Conservation (phyloP, 2,888 invertebrate genomes). For the Gymnoscelis rufifasciata region DNA sequence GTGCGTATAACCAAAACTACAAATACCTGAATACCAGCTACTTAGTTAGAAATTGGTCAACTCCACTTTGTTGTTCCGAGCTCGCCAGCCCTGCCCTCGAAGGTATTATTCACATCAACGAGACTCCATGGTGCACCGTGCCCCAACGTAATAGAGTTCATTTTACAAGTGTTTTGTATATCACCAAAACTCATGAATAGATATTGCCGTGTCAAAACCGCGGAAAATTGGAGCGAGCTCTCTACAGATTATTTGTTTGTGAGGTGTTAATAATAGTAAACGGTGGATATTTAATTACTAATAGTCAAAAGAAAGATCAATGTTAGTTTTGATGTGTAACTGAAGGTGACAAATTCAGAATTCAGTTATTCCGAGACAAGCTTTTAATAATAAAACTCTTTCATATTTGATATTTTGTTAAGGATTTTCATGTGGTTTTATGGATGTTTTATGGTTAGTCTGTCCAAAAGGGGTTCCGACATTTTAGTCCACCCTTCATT, state of each 20-base stretch:
- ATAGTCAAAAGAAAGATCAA: too few species aligned
- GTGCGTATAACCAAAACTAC: too few species aligned
- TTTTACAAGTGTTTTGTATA: conserved; percentile 23
- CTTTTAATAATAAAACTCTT: too few species aligned
- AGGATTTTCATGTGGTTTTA: too few species aligned
- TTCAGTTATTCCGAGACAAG: too few species aligned
- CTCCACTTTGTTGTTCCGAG: conserved; percentile 18
- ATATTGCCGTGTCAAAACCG: conserved; percentile 67
- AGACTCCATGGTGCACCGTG: conserved; percentile 16
- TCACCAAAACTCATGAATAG: conserved; percentile 66
- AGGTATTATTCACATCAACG: conserved; percentile 29
- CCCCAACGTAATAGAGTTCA: conserved; percentile 15
- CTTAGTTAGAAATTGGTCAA: conserved; percentile 5
- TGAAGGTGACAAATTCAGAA: too few species aligned
- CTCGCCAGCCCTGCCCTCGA: conserved; percentile 26
- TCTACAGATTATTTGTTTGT: conserved; percentile 48
- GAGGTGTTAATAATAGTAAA: conserved; percentile 25
- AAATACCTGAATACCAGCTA: neutral
- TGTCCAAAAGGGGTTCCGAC: too few species aligned
- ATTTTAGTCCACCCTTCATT: too few species aligned
- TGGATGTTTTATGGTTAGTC: too few species aligned
- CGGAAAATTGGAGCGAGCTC: conserved; percentile 57
- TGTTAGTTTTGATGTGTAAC: too few species aligned
- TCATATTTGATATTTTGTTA: too few species aligned
- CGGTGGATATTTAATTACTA: neutral